Conservation (phyloP, 30 jellyfish, hydroid and myxozoan genomes). For the Hydractinia symbiolongicarpus region DNA sequence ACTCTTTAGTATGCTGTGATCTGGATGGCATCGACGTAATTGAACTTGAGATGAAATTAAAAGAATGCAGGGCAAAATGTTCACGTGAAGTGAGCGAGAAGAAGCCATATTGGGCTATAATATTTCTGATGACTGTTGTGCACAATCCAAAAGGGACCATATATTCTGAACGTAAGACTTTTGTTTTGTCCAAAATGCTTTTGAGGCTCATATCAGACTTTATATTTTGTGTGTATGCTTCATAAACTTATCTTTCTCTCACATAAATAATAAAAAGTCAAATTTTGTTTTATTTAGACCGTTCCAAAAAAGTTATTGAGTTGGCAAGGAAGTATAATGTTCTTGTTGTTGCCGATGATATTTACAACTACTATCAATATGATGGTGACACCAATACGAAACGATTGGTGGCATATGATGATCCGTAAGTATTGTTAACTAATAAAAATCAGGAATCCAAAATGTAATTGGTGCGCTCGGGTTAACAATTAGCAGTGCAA, state of each 20-base stretch:
- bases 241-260: not conserved
- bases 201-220: too few relatives aligned
- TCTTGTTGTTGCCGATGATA: conserved; percentile 51
- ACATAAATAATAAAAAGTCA: not conserved
- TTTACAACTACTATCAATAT: conserved; percentile 31
- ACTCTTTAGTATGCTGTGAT: not conserved
- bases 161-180: conserved; percentile 31
- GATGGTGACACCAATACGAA: conserved; percentile 22
- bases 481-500: too few relatives aligned
- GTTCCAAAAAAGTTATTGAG: conserved; percentile 35
- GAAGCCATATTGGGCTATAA: conserved; percentile 35
- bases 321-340: conserved; percentile 46
- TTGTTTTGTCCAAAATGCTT: not conserved
- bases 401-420: conserved; percentile 16
- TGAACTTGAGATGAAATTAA: conserved; percentile 23
- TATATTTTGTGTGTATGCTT: too few relatives aligned
- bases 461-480: too few relatives aligned
- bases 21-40: conserved; percentile 33
- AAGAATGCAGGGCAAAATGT: not conserved
- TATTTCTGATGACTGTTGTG: conserved; percentile 25
- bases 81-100: not conserved
- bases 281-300: conserved; percentile 19
- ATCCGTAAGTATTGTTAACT: conserved; percentile 12
- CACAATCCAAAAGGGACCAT: conserved; percentile 56
- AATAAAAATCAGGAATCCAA: too few relatives aligned